phyloP scores from a whole-genome alignment of 2,888 invertebrate species.

The Flexamia atlantica region DNA sequence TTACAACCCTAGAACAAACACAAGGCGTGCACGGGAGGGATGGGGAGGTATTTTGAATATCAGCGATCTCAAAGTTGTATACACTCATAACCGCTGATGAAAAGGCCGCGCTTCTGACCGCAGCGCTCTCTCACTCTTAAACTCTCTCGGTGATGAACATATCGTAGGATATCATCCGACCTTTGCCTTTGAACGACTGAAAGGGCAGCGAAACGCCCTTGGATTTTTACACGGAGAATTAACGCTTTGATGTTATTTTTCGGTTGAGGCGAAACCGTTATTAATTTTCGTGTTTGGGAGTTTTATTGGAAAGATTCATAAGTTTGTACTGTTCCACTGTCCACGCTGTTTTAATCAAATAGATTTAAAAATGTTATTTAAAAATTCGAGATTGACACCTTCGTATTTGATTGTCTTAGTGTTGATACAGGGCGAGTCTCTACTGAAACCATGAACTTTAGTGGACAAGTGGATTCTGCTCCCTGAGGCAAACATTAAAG shows the following conservation, averaged over 20 bases:
- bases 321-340: no score
- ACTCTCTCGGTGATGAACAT: not conserved
- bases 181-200: not conserved
- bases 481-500: no score
- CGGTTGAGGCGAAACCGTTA: no score
- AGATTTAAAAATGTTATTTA: no score
- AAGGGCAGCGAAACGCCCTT: not conserved
- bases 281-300: no score
- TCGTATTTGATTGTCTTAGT: no score
- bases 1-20: slow-evolving; percentile 2
- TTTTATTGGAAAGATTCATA: no score
- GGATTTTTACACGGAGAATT: not conserved
- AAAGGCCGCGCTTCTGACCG: slow-evolving; percentile 8
- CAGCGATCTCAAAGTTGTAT: not conserved
- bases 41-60: not conserved
- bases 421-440: no score
- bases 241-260: not conserved
- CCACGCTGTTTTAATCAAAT: no score
- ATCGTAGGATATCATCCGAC: not conserved
- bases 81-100: slow-evolving; percentile 56
- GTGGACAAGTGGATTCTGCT: no score
- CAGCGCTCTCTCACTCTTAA: slow-evolving; percentile 10
- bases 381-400: no score
- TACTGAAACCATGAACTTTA: no score
- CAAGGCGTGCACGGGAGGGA: not conserved